Base-by-base conservation (phyloP, 2,797 vertebrate species). In the Acrossocheilus fasciatus region DNA sequence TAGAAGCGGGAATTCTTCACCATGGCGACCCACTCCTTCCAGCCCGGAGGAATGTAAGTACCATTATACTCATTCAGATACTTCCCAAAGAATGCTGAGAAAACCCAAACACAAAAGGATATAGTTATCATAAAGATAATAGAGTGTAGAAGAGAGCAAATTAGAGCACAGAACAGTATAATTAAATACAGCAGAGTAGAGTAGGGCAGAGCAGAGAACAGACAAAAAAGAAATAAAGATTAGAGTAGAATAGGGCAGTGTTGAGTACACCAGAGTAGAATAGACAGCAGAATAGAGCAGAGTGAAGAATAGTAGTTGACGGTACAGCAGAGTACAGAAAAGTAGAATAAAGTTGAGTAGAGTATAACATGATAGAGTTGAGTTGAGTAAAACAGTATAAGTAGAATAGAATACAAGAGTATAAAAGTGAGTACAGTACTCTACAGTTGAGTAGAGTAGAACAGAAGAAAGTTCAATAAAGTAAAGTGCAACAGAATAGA, bases 1-100 rank as follows among this genome's bases (percentile, higher is more conserved):
- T 99, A 99, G 92, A 99, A 99, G 59, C 98, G 97, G 18, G 98
- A 99, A 93, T 99, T 99, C 93, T 99, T 99, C 81, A 99, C 96
- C 88, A 99, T 92, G 5, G 97, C 97, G 69, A 99, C 96, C 98
- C 98, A 99, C 92, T 99, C 96, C 90, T 96, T 98, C 98, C 98
- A 99, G 20, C 98, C 98, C 0, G 96, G 93, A 0, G 98, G 98
- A 73, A 99, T 94, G 10, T 97, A 97, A 54, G 96, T 96, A 43
- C 97, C 97, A 1, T 97, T 97, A 91, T 97, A 97, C 77, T 97
- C 97, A 39, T 97, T 97, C 41, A 97, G 96, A 91, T 97, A 97
- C 92, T 97, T 97, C 75, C 97, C 97, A 86, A 97, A 97, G 94
- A 97, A 97, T 90, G 95, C 97, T 97, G 92, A 43, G 30, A 36